Conservation (phyloP, 1,140 invertebrate genomes). For the Drusus annulatus region DNA sequence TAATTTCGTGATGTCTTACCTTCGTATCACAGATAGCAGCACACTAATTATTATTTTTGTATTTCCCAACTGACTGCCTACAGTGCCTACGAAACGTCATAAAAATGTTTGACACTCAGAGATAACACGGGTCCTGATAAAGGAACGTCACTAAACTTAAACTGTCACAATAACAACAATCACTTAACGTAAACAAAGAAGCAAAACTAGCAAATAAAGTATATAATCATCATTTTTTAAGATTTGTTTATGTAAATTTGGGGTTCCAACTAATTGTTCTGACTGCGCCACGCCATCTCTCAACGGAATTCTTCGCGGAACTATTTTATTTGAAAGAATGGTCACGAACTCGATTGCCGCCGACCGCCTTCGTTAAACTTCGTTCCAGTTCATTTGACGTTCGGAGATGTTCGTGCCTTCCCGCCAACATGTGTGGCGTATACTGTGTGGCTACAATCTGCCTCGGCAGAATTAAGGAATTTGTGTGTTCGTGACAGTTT, state of each 20-base stretch:
- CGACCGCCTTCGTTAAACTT: neutral
- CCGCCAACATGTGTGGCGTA: neutral
- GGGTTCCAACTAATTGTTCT: neutral
- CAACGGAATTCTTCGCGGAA: slow-evolving; percentile 43
- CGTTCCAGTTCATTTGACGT: slow-evolving; percentile 36
- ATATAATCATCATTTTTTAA: neutral
- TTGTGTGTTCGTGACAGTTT: neutral
- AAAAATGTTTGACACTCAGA: slow-evolving; percentile 26
- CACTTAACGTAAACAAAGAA: slow-evolving; percentile 26
- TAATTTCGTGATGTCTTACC: too few species aligned
- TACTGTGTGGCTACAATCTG: neutral
- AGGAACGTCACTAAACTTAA: slow-evolving; percentile 16
- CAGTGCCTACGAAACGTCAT: slow-evolving; percentile 31
- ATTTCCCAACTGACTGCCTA: neutral
- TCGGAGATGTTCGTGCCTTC: slow-evolving; percentile 32
- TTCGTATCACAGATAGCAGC: too few species aligned
- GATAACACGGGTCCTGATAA: slow-evolving; percentile 30
- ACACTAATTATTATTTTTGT: too few species aligned
- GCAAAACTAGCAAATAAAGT: neutral
- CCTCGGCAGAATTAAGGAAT: too few species aligned
- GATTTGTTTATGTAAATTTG: slow-evolving; percentile 4
- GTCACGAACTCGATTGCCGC: slow-evolving; percentile 27
- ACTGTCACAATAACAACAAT: slow-evolving; percentile 27
- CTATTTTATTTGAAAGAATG: slow-evolving; percentile 42
- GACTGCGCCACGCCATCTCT: slow-evolving; percentile 10